Conservation (phyloP, 53 echinoderm and acorn worm species). For the Stichopus horrens region DNA sequence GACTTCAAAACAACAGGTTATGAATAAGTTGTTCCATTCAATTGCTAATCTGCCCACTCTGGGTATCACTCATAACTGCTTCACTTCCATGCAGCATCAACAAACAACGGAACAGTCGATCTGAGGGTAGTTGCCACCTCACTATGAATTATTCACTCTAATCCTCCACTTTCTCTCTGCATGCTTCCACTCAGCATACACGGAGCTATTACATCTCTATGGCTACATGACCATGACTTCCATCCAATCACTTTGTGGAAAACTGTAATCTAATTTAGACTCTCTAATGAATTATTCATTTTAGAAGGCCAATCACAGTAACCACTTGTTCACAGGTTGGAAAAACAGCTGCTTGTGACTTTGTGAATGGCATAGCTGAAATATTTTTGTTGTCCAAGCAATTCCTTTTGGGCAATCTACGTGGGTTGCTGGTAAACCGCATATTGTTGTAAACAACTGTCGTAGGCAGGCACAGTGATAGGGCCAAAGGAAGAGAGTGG, state of each 20-base stretch:
- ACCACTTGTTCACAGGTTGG: neutral
- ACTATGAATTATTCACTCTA: neutral
- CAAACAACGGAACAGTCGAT: neutral
- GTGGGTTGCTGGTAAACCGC: neutral
- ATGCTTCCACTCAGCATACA: neutral
- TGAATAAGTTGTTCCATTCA: neutral
- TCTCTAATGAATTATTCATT: constrained; percentile 23
- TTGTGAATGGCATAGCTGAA: constrained; percentile 23
- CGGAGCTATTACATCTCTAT: neutral
- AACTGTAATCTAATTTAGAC: neutral
- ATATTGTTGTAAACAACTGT: constrained; percentile 18
- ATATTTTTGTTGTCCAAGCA: neutral
- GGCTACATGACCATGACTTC: neutral
- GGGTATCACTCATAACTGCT: neutral
- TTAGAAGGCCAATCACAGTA: neutral
- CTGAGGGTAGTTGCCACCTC: neutral
- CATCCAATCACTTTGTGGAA: neutral
- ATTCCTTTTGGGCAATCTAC: neutral
- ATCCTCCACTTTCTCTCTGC: neutral
- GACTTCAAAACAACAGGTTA: neutral
- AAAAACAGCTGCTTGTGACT: neutral
- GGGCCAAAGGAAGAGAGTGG: too few relatives aligned
- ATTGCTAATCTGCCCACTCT: neutral
- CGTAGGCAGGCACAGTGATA: neutral
- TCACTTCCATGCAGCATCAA: neutral